These are phyloP conservation scores for Sebastes glaucus DNA, from an alignment of 2,797 vertebrate genomes.

Conservation along the genomic window DNA sequence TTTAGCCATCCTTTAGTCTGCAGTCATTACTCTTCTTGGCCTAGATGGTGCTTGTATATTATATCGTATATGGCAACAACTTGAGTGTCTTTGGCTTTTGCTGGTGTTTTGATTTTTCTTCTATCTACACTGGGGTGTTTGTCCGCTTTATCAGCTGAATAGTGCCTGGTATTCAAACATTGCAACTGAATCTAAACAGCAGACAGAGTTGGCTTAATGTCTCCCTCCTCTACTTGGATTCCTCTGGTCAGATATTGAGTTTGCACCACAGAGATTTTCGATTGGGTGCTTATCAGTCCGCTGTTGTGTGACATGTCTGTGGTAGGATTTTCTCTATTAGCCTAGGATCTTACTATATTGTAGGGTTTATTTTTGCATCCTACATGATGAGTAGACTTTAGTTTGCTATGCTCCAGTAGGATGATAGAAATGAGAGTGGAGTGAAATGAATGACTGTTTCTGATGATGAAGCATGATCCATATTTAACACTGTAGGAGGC, in stretches of 20 bases:
- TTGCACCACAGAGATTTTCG: slow-evolving; percentile 5
- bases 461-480: slow-evolving; percentile 47
- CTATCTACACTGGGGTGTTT: slow-evolving; percentile 33
- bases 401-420: neutral
- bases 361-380: neutral
- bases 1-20: neutral
- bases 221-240: slow-evolving; percentile 17
- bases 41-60: neutral
- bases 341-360: neutral
- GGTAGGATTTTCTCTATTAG: neutral
- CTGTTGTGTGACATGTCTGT: neutral
- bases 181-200: slow-evolving; percentile 33
- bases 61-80: neutral
- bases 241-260: slow-evolving; percentile 21
- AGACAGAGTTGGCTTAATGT: slow-evolving; percentile 31
- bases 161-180: slow-evolving; percentile 47
- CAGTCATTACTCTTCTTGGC: neutral
- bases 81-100: neutral
- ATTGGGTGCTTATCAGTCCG: neutral
- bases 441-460: slow-evolving; percentile 41
- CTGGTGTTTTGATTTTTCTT: neutral
- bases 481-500: slow-evolving; percentile 49
- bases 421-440: slow-evolving; percentile 8
- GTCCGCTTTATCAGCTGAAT: slow-evolving; percentile 37
- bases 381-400: neutral